Evolutionary conservation across 2,888 invertebrate genomes (phyloP).

Genomic region (Chrysolina americana): DNA sequence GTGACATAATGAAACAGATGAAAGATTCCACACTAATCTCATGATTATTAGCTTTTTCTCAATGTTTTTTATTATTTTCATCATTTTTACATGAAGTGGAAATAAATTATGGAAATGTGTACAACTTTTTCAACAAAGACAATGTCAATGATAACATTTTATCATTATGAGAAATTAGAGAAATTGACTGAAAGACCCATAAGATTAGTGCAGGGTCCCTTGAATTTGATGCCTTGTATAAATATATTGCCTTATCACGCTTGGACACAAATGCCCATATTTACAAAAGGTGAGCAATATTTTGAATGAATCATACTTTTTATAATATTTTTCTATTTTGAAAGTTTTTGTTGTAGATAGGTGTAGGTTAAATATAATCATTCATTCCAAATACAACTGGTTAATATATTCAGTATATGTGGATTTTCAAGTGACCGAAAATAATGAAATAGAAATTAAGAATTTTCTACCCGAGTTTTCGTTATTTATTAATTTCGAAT

Average conservation of each 20-base stretch:
- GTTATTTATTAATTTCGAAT: constrained; percentile 34
- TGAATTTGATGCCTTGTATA: constrained; percentile 34
- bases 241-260: constrained; percentile 35
- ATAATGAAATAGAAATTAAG: constrained; percentile 1
- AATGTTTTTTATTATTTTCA: too few relatives aligned
- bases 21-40: neutral
- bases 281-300: constrained; percentile 11
- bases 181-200: neutral
- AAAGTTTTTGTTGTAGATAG: constrained; percentile 17
- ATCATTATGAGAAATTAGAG: neutral
- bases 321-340: constrained; percentile 17
- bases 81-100: too few relatives aligned
- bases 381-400: constrained; percentile 18
- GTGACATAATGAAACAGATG: constrained; percentile 8
- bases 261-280: constrained; percentile 36
- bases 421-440: neutral
- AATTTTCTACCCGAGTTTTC: constrained; percentile 35
- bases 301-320: constrained; percentile 19
- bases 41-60: neutral
- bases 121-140: too few relatives aligned
- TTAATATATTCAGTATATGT: constrained; percentile 14
- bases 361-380: constrained; percentile 9
- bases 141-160: too few relatives aligned
- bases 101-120: too few relatives aligned
- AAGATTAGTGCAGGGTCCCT: constrained; percentile 22